Percentiles rank a stretch among this genome's conserved stretches.
phyloP scores from a whole-genome alignment of 2,113 vertebrate species.

The Myodes glareolus region DNA sequence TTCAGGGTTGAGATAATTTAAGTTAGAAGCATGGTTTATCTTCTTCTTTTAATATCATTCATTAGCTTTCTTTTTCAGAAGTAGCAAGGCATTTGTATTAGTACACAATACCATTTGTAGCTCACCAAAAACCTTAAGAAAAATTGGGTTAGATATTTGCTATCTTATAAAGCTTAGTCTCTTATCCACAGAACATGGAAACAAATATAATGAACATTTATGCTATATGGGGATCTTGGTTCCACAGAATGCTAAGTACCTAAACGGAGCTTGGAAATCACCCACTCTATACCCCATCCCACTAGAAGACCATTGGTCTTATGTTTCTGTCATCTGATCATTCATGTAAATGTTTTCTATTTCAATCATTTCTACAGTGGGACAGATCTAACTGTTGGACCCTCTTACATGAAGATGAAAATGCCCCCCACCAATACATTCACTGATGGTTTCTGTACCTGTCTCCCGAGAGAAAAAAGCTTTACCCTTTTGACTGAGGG shows the following conservation, averaged over 20 bases:
- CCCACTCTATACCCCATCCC: fast-evolving
- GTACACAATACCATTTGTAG: background rate
- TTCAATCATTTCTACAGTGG: background rate
- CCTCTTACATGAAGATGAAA: background rate
- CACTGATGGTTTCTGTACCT: background rate
- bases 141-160: constrained; percentile 35
- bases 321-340: background rate
- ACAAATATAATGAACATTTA: background rate
- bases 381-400: background rate
- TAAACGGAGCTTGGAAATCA: background rate
- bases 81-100: background rate
- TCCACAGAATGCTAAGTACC: background rate
- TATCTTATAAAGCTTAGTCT: background rate
- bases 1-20: background rate
- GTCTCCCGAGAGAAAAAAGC: background rate
- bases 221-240: background rate
- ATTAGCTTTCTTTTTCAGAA: constrained; percentile 4
- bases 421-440: background rate
- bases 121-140: background rate
- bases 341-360: background rate
- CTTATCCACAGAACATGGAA: background rate
- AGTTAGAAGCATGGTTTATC: background rate
- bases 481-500: background rate
- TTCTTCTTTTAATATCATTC: background rate
- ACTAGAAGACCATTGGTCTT: background rate